phyloP scores from a whole-genome alignment of 23 tunicate genomes.

The Clavelina lepadiformis region DNA sequence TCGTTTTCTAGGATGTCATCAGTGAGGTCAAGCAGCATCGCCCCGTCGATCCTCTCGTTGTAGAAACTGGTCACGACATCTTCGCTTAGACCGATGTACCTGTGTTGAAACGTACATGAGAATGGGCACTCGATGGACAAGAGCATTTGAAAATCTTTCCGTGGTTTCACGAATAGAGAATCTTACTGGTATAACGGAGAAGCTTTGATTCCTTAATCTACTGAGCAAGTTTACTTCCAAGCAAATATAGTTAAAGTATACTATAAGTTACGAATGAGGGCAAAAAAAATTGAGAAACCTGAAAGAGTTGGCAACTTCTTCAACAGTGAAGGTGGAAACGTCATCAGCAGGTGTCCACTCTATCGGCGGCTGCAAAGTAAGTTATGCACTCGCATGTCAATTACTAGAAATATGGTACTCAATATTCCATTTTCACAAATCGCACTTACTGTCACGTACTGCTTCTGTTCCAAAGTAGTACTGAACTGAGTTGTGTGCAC shows the following conservation, averaged over 20 bases:
- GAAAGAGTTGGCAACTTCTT: conserved; percentile 19
- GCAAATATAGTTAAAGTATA: neutral
- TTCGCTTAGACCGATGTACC: conserved; percentile 45
- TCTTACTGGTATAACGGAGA: too few species aligned
- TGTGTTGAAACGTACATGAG: neutral
- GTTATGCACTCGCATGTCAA: neutral
- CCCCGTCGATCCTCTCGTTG: conserved; percentile 50
- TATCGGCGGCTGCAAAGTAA: conserved; percentile 19
- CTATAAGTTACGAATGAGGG: neutral
- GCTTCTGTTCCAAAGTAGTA: conserved; percentile 1
- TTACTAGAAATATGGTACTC: neutral
- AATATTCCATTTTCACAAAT: too few species aligned
- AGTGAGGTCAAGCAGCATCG: conserved; percentile 30
- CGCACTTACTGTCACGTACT: neutral
- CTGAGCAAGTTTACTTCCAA: too few species aligned
- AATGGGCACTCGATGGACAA: neutral
- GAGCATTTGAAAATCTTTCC: too few species aligned
- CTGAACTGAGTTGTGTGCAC: neutral
- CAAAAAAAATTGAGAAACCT: conserved; percentile 17
- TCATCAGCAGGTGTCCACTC: conserved; percentile 36
- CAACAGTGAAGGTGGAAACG: conserved; percentile 18
- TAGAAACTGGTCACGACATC: conserved; percentile 24
- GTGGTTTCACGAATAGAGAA: too few species aligned
- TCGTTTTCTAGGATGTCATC: conserved; percentile 40
- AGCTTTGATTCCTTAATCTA: neutral